Evolutionary conservation across 2,113 vertebrate genomes (phyloP).

Genomic region (Centropristis striata): DNA sequence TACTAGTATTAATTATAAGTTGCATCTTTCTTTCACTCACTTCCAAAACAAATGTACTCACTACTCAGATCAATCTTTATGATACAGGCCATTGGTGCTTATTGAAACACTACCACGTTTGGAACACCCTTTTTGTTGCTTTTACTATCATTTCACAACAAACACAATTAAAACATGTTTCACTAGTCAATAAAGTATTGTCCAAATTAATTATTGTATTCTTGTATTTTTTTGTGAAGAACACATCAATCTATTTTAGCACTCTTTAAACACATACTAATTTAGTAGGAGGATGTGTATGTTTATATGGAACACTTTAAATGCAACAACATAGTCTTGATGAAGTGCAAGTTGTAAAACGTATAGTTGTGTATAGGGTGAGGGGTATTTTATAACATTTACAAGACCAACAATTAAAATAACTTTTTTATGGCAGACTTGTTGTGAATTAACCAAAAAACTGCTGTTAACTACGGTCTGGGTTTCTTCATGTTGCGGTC

Average conservation of each 20-base stretch:
- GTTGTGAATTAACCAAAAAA: constrained; percentile 1
- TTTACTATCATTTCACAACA: not conserved
- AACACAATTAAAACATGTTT: not conserved
- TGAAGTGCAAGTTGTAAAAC: constrained; percentile 4
- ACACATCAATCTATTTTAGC: not conserved
- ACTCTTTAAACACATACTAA: not conserved
- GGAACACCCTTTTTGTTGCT: too few species aligned
- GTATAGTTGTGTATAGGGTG: not conserved
- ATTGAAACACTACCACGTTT: too few species aligned
- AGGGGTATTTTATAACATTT: not conserved
- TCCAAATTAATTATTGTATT: not conserved
- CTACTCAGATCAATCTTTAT: too few species aligned
- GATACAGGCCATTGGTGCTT: too few species aligned
- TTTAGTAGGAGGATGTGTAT: not conserved
- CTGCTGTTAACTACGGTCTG: not conserved
- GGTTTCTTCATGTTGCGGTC: not conserved
- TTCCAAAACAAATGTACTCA: too few species aligned
- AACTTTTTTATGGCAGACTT: not conserved
- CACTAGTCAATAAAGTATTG: not conserved
- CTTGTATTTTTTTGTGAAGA: not conserved
- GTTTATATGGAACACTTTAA: constrained; percentile 16
- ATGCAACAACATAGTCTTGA: not conserved
- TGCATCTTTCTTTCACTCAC: too few species aligned
- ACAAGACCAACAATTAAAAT: not conserved
- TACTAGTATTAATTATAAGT: not conserved